A percentile compares a stretch with the other conserved stretches of the same genome.
phyloP scores from a whole-genome alignment of 2,797 vertebrate species.

The Lerista edwardsae region DNA sequence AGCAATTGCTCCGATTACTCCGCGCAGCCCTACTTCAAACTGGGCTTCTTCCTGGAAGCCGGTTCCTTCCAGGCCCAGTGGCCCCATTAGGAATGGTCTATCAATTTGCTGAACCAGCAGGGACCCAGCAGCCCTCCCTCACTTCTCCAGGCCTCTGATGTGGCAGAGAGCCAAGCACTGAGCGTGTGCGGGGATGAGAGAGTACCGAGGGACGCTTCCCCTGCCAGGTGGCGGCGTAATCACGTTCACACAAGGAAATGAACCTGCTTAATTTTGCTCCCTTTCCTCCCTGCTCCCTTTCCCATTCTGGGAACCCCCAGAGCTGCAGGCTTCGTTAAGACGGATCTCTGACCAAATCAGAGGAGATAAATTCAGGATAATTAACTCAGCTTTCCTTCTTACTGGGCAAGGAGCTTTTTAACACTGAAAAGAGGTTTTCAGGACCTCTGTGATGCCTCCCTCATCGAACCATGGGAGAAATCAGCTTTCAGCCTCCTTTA shows the following conservation, averaged over 20 bases:
- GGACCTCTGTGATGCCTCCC: background rate
- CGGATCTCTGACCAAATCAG: conserved; percentile 66
- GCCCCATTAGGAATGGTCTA: too few species aligned
- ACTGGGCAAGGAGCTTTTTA: conserved; percentile 57
- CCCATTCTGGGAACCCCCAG: background rate
- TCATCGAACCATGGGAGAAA: background rate
- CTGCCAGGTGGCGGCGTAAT: conserved; percentile 58
- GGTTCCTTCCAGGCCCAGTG: too few species aligned
- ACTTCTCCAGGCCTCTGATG: background rate
- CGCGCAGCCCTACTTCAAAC: background rate
- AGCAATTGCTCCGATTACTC: background rate
- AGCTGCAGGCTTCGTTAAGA: conserved; percentile 59
- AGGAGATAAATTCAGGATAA: conserved; percentile 70
- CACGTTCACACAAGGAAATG: conserved; percentile 56
- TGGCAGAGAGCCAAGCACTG: conserved; percentile 7
- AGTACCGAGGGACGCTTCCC: conserved; percentile 46
- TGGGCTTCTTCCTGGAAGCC: background rate
- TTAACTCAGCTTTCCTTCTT: conserved; percentile 60
- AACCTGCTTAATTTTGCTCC: conserved; percentile 24
- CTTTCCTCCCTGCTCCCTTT: conserved; percentile 30
- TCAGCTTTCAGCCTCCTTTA: background rate
- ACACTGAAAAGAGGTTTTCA: conserved; percentile 39
- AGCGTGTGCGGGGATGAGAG: background rate
- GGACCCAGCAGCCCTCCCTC: conserved; percentile 33
- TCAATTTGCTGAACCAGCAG: background rate